Evolutionary conservation across 2,888 invertebrate species (phyloP).

Genomic region (Xanthia togata): DNA sequence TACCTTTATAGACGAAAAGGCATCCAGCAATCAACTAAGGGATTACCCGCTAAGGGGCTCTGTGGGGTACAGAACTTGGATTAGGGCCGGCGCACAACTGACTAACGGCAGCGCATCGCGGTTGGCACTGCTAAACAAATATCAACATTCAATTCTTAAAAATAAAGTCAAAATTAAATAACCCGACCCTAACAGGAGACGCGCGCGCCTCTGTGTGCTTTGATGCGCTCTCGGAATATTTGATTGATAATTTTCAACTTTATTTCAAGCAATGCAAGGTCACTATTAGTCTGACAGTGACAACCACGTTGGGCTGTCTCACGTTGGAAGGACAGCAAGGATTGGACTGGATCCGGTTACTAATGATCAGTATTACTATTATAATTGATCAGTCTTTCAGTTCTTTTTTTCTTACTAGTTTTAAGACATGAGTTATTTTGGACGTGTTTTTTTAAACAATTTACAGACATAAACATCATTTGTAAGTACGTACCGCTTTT

Average conservation of each 20-base stretch:
- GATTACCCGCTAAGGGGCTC: background rate
- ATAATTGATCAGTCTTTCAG: no score
- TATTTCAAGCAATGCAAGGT: background rate
- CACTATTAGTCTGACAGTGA: background rate
- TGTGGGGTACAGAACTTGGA: background rate
- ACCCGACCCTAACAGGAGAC: background rate
- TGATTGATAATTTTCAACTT: background rate
- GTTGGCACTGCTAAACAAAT: background rate
- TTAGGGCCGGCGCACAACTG: background rate
- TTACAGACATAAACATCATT: background rate
- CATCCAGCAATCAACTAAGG: background rate
- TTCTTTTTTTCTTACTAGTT: no score
- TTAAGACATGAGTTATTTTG: background rate
- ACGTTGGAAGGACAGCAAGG: background rate
- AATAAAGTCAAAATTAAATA: background rate
- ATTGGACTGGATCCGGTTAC: background rate
- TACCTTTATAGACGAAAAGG: background rate
- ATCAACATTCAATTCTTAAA: background rate
- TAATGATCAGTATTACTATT: no score
- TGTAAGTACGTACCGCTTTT: slow-evolving; percentile 80
- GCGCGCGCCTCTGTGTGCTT: background rate
- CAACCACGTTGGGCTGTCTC: background rate
- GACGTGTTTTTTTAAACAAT: background rate
- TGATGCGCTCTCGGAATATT: no score
- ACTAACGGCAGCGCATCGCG: background rate